Percentiles rank a stretch among this genome's conserved stretches.
Evolutionary conservation across 2,888 invertebrate species (phyloP).

Genomic region (Ophion obscuratus): DNA sequence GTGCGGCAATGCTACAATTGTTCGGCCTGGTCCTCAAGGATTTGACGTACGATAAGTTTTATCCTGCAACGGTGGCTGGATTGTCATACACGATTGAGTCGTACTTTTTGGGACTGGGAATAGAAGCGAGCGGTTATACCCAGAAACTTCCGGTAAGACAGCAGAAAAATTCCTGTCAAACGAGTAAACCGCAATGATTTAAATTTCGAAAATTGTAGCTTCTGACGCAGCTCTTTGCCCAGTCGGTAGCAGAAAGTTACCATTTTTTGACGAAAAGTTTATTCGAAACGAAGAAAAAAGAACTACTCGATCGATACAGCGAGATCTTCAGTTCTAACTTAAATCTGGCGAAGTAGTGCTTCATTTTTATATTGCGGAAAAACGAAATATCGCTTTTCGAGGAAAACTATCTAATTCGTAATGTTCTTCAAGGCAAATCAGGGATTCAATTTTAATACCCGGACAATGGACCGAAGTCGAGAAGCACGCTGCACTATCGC

Average conservation of each 20-base stretch:
- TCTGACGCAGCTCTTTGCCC: conserved; percentile 88
- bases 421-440: conserved; percentile 86
- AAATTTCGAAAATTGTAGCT: conserved; percentile 86
- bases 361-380: neutral
- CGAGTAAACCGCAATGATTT: conserved; percentile 83
- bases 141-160: conserved; percentile 90
- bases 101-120: conserved; percentile 88
- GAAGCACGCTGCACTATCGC: conserved; percentile 86
- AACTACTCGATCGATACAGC: too few species aligned
- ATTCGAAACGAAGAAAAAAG: too few species aligned
- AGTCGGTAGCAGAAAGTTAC: conserved; percentile 86
- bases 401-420: conserved; percentile 85
- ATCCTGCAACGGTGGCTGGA: conserved; percentile 89
- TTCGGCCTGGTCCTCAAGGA: conserved; percentile 86
- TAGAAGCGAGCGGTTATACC: conserved; percentile 89
- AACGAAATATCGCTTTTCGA: conserved; percentile 78
- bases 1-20: conserved; percentile 86
- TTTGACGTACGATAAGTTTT: conserved; percentile 88
- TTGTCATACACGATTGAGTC: conserved; percentile 87
- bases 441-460: conserved; percentile 88
- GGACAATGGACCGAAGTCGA: conserved; percentile 89
- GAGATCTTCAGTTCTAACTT: too few species aligned
- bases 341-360: neutral
- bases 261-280: too few species aligned
- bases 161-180: too few species aligned